Conservation (phyloP, 1,140 invertebrate genomes). For the Apis dorsata region DNA sequence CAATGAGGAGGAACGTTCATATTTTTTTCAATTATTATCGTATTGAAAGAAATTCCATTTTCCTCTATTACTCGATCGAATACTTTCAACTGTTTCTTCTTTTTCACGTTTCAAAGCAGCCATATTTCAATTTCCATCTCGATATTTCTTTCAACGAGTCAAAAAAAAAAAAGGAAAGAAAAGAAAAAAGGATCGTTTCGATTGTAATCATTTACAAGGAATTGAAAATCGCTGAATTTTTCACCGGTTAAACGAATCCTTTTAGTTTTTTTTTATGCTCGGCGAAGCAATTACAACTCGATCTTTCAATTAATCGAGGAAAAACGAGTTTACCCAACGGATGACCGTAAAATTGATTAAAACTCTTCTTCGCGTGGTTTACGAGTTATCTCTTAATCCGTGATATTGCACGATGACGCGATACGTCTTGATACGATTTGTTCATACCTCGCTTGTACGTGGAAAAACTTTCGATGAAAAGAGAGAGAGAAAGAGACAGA, state of each 20-base stretch:
- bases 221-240: not conserved
- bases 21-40: too few relatives aligned
- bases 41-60: too few relatives aligned
- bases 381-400: not conserved
- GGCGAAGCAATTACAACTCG: not conserved
- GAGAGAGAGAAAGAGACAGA: not conserved
- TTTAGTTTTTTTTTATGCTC: not conserved
- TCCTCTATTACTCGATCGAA: too few relatives aligned
- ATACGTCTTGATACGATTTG: not conserved
- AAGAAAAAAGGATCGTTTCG: too few relatives aligned
- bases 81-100: too few relatives aligned
- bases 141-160: too few relatives aligned
- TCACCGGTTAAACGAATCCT: not conserved
- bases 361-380: not conserved
- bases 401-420: not conserved
- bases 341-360: constrained; percentile 4
- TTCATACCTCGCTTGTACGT: not conserved
- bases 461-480: not conserved
- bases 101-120: too few relatives aligned
- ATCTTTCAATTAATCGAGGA: not conserved
- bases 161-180: too few relatives aligned
- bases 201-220: too few relatives aligned
- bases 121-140: too few relatives aligned
- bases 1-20: too few relatives aligned
- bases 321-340: not conserved